phyloP scores from a whole-genome alignment of 1,140 invertebrate genomes.

The Zaprionus gabonicus region DNA sequence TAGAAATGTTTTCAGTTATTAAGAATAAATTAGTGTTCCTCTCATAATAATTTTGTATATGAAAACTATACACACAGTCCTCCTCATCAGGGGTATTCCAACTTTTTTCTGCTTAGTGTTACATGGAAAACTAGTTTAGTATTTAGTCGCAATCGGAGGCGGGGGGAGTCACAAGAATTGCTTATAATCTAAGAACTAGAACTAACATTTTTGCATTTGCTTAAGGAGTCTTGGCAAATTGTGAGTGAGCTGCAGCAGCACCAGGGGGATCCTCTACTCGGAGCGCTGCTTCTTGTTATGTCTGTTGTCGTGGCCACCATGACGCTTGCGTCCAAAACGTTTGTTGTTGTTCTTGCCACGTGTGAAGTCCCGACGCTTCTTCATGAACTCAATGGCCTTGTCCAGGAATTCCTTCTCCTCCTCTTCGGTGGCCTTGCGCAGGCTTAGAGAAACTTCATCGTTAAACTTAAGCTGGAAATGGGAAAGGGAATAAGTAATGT shows the following conservation, averaged over 20 bases:
- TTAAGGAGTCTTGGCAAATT: constrained; percentile 15
- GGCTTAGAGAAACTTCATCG: constrained; percentile 86
- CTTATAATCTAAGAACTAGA: constrained; percentile 56
- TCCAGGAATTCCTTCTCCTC: constrained; percentile 89
- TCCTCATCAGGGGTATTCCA: constrained; percentile 11
- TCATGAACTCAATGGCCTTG: constrained; percentile 88
- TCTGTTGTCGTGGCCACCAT: constrained; percentile 67
- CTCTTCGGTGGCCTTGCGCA: constrained; percentile 88
- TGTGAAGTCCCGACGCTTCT: constrained; percentile 85
- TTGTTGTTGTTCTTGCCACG: constrained; percentile 82
- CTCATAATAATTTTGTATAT: constrained; percentile 46
- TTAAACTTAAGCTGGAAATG: constrained; percentile 69
- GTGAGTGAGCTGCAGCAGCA: not conserved
- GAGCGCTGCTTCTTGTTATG: constrained; percentile 59
- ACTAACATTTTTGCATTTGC: constrained; percentile 36
- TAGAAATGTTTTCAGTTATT: constrained; percentile 41
- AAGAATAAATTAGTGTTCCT: constrained; percentile 63
- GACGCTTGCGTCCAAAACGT: constrained; percentile 83
- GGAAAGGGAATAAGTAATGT: not conserved
- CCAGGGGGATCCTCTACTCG: constrained; percentile 34
- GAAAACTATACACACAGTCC: constrained; percentile 67
- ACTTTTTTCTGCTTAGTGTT: constrained; percentile 28
- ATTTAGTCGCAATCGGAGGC: constrained; percentile 27
- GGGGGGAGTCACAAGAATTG: constrained; percentile 24
- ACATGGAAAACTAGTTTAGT: constrained; percentile 47